Base-by-base conservation (phyloP, 2,797 vertebrate species). In the Salarias fasciatus region DNA sequence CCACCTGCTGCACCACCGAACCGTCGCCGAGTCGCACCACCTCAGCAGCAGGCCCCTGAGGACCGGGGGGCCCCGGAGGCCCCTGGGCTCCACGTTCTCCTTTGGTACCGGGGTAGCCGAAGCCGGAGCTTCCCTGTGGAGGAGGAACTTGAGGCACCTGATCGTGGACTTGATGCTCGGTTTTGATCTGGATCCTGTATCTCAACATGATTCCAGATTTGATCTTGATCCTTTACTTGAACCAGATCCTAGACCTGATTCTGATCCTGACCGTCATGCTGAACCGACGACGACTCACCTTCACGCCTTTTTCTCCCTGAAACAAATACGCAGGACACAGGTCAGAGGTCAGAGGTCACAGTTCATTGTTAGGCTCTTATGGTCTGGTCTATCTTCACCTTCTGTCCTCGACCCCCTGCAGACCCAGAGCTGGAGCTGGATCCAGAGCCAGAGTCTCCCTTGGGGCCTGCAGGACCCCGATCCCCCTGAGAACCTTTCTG, bases 71-170 rank as follows among this genome's bases (percentile, higher is more conserved):
- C 8, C 94, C 94, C 0, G 89, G 84, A 2, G 69, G 88, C 0
- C 95, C 94, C 3, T 48, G 86, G 18, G 47, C 31, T 0, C 96
- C 96, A 0, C 83, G 91, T 0, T 96, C 95, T 0, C 95, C 95
- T 82, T 96, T 96, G 3, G 92, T 90, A 5, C 94, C 95, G 0
- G 92, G 72, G 35, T 94, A 95, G 11, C 91, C 91, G 48, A 92
- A 91, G 0, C 94, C 93, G 12, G 91, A 88, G 0, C 62, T 91
- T 13, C 92, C 95, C 96, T 97, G 70, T 9, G 18, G 38, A 48
- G 30, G 30, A 46, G 40, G 12, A 6, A 5, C 12, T 5, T 7
- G 13, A 13, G 40, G 5, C 41, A n/a, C 9, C 33, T 6, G 33
- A 35, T 35, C 33, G n/a, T n/a, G n/a, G n/a, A n/a, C n/a, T n/a